Base-by-base conservation (phyloP, 1,140 invertebrate species). In the Trichogramma pretiosum region DNA sequence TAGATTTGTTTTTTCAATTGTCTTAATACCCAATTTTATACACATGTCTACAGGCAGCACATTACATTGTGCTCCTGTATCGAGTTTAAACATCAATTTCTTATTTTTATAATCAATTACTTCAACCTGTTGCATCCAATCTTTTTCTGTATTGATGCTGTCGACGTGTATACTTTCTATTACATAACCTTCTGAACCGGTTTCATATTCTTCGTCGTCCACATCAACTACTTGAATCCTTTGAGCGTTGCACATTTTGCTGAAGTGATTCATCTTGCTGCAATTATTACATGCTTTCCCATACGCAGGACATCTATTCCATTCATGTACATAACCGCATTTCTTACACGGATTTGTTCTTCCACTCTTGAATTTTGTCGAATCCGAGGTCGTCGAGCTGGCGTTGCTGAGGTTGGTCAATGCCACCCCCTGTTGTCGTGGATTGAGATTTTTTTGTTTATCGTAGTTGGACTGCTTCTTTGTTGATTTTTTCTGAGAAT, bases 11-110 rank as follows among this genome's bases (percentile, higher is more conserved):
- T 43, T 52, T 23, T 36, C 18, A 10, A 43, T 28, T 9, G 32
- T 24, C n/a, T 42, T 34, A 14, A 52, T 46, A 1, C 40, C 40
- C 13, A 52, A 14, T 35, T 26, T 42, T 37, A 38, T 34, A 23
- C 46, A 48, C 17, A 37, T 17, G 1, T 38, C 34, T 5, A 40
- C n/a, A 1, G 46, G 23, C 11, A 53, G 23, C 26, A 53, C 30
- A 48, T 53, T 53, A 28, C 51, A 43, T 28, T 48, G 40, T 11
- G 51, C 51, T 8, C 51, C 51, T 8, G 46, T 39, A 35, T 48
- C 51, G 5, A 53, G 36, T 48, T 34, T 34, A n/a, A 34, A 34
- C 33, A n/a, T n/a, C 5, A 34, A 10, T 16, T 34, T 34, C 16
- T 34, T 34, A 5, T 11, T 34, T n/a, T 16, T n/a, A n/a, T n/a